Conservation (phyloP, 1,140 invertebrate species). For the Venustaconcha ellipsiformis region DNA sequence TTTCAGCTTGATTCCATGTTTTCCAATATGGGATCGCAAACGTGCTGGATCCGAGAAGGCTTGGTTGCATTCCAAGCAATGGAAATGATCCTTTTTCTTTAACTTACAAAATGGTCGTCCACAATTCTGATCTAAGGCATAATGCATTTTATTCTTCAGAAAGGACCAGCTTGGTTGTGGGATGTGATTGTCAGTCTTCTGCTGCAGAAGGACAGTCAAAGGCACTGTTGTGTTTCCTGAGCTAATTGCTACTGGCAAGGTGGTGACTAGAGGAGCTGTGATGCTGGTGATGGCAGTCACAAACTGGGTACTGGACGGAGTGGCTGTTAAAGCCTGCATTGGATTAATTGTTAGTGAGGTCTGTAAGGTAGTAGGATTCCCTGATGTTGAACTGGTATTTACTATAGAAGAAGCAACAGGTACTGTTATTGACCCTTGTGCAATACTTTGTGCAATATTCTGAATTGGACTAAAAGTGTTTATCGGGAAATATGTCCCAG, state of each 20-base stretch:
- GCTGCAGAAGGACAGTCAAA: conserved; percentile 63
- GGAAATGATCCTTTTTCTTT: conserved; percentile 86
- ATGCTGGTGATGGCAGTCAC: conserved; percentile 11
- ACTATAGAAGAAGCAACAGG: no score
- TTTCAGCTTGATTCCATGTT: conserved; percentile 64
- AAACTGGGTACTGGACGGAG: conserved; percentile 21
- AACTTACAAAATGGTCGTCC: conserved; percentile 87
- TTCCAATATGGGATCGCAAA: conserved; percentile 67
- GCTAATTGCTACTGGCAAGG: conserved; percentile 25
- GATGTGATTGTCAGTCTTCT: conserved; percentile 41
- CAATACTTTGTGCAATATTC: no score
- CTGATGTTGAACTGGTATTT: no score
- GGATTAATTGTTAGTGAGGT: conserved; percentile 15
- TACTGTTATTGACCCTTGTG: no score
- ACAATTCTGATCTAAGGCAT: conserved; percentile 74
- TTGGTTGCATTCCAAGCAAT: conserved; percentile 90
- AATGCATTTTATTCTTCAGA: conserved; percentile 58
- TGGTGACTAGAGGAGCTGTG: conserved; percentile 14
- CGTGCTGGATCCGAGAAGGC: conserved; percentile 70
- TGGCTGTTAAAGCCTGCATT: conserved; percentile 21
- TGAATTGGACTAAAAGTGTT: no score
- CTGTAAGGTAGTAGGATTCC: no score
- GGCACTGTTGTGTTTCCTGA: conserved; percentile 27
- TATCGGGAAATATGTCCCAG: no score
- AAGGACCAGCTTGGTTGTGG: conserved; percentile 47